Evolutionary conservation across 2,113 vertebrate genomes (phyloP), one percentile per base, ranked within the genome.

Genomic region (Anoplopoma fimbria): DNA sequence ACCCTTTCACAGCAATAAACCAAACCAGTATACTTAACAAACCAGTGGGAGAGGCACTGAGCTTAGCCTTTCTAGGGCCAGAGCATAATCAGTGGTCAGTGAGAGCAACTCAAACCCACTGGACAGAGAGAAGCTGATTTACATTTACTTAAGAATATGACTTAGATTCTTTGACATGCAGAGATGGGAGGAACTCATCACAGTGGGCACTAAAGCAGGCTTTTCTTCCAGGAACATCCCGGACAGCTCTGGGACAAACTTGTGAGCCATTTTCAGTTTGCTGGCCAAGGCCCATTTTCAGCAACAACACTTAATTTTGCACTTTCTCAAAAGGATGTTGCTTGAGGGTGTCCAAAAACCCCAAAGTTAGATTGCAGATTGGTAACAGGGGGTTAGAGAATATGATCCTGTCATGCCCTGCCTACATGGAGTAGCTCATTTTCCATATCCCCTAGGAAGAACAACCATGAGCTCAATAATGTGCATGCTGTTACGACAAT

Each of bases 131-230:
- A 9, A 3, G 38, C 38, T 19, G 33, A 74, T 77, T 57, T 17
- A 51, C 23, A 65, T 58, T 65, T 34, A 55, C 40, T 65, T 69
- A 31, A 71, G 45, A 69, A 75, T 14, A 47, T 67, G 29, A 67
- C 67, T n/a, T 33, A 68, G 51, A 36, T 53, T 34, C 42, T 45
- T 64, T 87, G 33, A 62, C 55, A 63, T 63, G 23, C 31, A 61
- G 23, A 70, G 51, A 58, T 51, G 25, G 23, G 42, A 74, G 47
- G 5, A 75, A 33, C 47, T 63, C 60, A 51, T 74, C 40, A 69
- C 60, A 47, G 13, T 4, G 4, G 65, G 25, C 40, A 75, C 17
- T 34, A 29, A 72, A 72, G 33, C 53, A 69, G 10, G 4, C 55
- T 67, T 42, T 13, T 19, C 60, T 23, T 25, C 23, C 62, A 38